A percentile compares a stretch with the other conserved stretches of the same genome.
These are phyloP conservation scores for Pterois miles DNA, from an alignment of 2,797 vertebrate species.

Conservation along the genomic window DNA sequence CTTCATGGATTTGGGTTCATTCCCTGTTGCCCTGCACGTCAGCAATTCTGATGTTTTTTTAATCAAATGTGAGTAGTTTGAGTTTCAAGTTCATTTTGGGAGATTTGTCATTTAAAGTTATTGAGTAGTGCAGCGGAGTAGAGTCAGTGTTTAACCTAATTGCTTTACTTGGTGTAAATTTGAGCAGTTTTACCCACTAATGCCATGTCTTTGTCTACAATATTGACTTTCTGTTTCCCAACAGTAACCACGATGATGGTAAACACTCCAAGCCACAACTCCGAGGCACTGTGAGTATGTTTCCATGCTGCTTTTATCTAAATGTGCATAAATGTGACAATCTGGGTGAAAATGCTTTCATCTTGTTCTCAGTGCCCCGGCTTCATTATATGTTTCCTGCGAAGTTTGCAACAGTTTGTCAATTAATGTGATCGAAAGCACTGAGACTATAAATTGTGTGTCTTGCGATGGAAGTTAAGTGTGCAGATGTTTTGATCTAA, in stretches of 20 bases:
- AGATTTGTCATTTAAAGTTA: neutral
- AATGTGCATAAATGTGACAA: neutral
- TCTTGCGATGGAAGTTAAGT: neutral
- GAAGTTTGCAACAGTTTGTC: neutral
- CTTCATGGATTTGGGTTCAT: neutral
- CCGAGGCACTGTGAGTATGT: neutral
- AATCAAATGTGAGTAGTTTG: neutral
- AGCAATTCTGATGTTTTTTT: neutral
- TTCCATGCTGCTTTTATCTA: neutral
- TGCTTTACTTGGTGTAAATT: neutral
- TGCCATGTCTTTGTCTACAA: neutral
- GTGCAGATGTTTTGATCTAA: neutral
- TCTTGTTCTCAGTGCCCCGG: neutral
- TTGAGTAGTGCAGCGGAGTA: no score
- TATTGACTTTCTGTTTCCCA: neutral
- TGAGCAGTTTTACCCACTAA: neutral
- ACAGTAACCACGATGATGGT: neutral
- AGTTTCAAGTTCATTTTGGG: neutral
- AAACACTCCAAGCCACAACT: neutral
- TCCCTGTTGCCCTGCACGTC: neutral
- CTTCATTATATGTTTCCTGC: neutral
- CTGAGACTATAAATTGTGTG: neutral
- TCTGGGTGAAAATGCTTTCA: constrained; percentile 4
- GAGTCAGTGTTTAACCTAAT: neutral
- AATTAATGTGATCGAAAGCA: neutral